A percentile compares a stretch with the other conserved stretches of the same genome.
Evolutionary conservation across 2,888 invertebrate species (phyloP).

Genomic region (Agrotis exclamationis): DNA sequence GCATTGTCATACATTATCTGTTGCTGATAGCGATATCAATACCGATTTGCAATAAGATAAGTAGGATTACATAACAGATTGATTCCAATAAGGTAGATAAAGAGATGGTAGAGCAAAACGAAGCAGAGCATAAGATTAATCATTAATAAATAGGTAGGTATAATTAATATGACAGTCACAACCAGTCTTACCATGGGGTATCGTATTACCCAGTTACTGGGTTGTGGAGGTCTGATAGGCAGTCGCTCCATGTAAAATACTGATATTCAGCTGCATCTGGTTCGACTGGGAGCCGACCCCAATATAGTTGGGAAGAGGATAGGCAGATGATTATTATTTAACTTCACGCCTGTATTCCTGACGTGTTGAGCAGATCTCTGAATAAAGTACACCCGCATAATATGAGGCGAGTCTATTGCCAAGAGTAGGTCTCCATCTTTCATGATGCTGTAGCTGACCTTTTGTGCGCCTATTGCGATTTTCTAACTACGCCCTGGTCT

Average conservation of each 20-base stretch:
- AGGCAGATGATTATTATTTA: too few relatives aligned
- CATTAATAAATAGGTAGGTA: conserved; percentile 8
- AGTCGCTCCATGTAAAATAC: too few relatives aligned
- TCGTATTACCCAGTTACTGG: too few relatives aligned
- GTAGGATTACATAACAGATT: background rate
- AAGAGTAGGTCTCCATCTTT: background rate
- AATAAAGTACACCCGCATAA: background rate
- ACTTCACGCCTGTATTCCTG: background rate
- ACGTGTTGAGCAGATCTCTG: background rate
- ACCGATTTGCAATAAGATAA: conserved; percentile 19
- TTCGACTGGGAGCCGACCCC: too few relatives aligned
- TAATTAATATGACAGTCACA: background rate
- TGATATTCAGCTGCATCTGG: too few relatives aligned
- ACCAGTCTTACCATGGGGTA: too few relatives aligned
- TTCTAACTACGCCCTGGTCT: too few relatives aligned
- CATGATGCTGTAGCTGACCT: too few relatives aligned
- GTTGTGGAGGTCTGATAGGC: too few relatives aligned
- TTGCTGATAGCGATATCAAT: conserved; percentile 13
- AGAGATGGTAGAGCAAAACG: conserved; percentile 22
- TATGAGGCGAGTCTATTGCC: background rate
- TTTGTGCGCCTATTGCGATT: too few relatives aligned
- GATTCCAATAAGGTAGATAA: background rate
- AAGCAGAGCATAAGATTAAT: conserved; percentile 12
- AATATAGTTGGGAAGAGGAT: too few relatives aligned
- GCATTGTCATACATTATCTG: conserved; percentile 14